Conservation (phyloP, 1,140 invertebrate genomes). For the Megalopta genalis region DNA sequence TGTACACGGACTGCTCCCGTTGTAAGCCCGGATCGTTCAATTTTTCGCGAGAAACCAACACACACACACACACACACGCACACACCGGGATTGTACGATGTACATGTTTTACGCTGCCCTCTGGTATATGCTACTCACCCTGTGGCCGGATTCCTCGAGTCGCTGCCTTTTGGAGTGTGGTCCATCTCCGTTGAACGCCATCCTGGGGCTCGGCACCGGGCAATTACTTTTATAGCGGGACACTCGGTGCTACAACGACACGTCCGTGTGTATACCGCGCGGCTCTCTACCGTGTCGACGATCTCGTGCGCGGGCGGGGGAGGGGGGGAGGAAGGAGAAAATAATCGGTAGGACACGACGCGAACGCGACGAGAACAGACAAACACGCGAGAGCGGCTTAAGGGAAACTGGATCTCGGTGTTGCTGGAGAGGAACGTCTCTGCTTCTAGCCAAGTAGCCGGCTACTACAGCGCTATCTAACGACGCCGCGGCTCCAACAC, state of each 20-base stretch:
- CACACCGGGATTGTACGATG: background rate
- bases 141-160: slow-evolving; percentile 80
- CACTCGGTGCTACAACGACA: slow-evolving; percentile 53
- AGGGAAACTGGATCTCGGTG: slow-evolving; percentile 71
- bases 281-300: slow-evolving; percentile 51
- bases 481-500: slow-evolving; percentile 31
- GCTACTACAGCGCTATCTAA: slow-evolving; percentile 45
- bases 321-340: slow-evolving; percentile 60
- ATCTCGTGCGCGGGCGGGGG: slow-evolving; percentile 54
- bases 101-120: background rate
- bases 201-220: slow-evolving; percentile 63
- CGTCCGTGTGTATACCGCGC: slow-evolving; percentile 52
- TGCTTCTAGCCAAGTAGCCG: slow-evolving; percentile 46
- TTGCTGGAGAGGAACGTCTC: slow-evolving; percentile 51
- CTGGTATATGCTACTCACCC: slow-evolving; percentile 74
- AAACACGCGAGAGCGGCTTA: slow-evolving; percentile 73
- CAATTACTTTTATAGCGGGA: slow-evolving; percentile 45
- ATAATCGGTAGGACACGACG: slow-evolving; percentile 69
- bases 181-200: slow-evolving; percentile 82
- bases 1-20: too few relatives aligned
- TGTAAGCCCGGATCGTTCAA: background rate
- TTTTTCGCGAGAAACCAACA: too few relatives aligned
- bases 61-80: background rate
- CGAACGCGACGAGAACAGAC: slow-evolving; percentile 67
- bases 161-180: slow-evolving; percentile 81